Base-by-base conservation (phyloP, 2,888 invertebrate genomes). In the Andrena haemorrhoa region DNA sequence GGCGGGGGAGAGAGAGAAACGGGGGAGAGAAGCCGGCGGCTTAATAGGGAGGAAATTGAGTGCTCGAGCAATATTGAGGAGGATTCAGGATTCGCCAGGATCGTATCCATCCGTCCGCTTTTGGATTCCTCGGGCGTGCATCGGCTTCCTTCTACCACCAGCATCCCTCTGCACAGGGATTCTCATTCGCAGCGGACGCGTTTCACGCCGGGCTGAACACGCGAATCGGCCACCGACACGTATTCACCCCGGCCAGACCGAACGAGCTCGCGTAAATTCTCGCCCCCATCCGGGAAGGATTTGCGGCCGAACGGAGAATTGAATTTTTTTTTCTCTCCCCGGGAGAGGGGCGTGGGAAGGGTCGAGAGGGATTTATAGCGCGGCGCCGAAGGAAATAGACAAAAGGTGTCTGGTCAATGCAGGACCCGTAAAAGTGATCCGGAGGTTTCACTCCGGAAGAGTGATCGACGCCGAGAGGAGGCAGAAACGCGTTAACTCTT, bases 31-130 rank as follows among this genome's bases (percentile, higher is more conserved):
- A 92, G 91, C 92, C 91, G 91, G 92, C 91, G 92, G 93, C 93
- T 93, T 94, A 94, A 94, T 93, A 94, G 93, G 93, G 93, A 93
- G 93, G 93, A 94, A 94, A 94, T 94, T 93, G 93, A 93, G 93
- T 94, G 93, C 93, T 93, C 92, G 92, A 93, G 93, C 92, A 93
- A 94, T 94, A 94, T 94, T 93, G 93, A 93, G 92, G 93, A 93
- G 93, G 92, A 93, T 93, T 93, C 92, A 90, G 91, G 92, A 92
- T 92, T 92, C 92, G 91, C 90, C 90, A 89, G 89, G 90, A 88
- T 90, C 88, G 90, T 91, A 91, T 93, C 92, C 91, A 91, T 91
- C 92, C 91, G 90, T 91, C 89, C 91, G 91, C 90, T 92, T 92
- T 92, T 89, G 91, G 89, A 93, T 93, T 93, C 92, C 91, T 90